phyloP scores from a whole-genome alignment of 2,113 vertebrate genomes.

The Eptesicus fuscus region DNA sequence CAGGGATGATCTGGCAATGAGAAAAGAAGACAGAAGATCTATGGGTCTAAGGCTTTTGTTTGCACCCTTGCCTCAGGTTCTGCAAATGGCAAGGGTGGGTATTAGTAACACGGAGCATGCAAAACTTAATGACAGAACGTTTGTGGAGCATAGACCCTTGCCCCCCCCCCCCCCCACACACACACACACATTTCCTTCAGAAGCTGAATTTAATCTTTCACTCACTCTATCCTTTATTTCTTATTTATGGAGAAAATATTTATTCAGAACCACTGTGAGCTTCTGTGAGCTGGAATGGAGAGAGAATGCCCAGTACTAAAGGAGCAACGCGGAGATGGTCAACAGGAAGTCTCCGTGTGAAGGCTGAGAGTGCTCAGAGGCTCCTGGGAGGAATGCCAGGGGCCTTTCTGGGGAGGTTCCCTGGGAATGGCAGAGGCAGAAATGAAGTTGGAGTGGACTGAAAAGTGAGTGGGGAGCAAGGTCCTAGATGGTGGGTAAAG shows the following conservation, averaged over 20 bases:
- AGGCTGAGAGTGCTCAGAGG: not conserved
- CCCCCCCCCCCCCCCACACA: no score
- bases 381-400: no score
- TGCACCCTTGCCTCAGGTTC: not conserved
- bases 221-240: not conserved
- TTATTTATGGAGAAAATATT: not conserved
- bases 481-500: fast-evolving
- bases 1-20: not conserved
- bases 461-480: not conserved
- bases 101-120: not conserved
- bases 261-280: not conserved
- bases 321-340: not conserved
- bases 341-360: fast-evolving
- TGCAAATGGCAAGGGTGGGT: not conserved
- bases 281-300: not conserved
- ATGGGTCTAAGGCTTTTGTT: not conserved
- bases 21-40: not conserved
- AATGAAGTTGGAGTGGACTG: not conserved
- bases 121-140: not conserved
- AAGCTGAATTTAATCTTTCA: not conserved
- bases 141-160: fast-evolving
- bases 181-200: not conserved
- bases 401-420: not conserved
- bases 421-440: fast-evolving
- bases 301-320: not conserved